Conservation (phyloP, 2,888 invertebrate genomes). For the Nymphalis polychloros region DNA sequence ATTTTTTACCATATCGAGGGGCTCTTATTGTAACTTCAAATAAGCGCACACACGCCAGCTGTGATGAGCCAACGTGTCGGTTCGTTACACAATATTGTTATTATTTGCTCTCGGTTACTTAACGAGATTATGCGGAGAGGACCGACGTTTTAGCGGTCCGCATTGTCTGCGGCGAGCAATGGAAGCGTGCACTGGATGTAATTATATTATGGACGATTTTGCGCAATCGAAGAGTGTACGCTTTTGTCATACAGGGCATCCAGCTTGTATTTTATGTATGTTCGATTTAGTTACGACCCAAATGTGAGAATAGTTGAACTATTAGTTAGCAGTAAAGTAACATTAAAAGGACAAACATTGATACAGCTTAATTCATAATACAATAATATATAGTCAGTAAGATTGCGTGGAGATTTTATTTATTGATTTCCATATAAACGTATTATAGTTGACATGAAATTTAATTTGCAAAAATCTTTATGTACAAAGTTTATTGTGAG, state of each 20-base stretch:
- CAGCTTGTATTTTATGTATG: background rate
- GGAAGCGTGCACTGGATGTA: constrained; percentile 17
- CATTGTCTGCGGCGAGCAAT: constrained; percentile 14
- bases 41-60: constrained; percentile 17
- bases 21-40: constrained; percentile 15
- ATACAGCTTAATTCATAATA: too few relatives aligned
- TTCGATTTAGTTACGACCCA: background rate
- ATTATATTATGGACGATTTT: constrained; percentile 24
- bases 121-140: constrained; percentile 30
- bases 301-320: background rate
- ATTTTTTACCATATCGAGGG: constrained; percentile 3
- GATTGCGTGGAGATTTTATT: too few relatives aligned
- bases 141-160: constrained; percentile 21
- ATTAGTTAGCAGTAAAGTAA: background rate
- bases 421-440: too few relatives aligned
- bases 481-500: too few relatives aligned
- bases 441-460: too few relatives aligned
- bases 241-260: background rate
- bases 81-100: constrained; percentile 38
- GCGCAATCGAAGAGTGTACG: constrained; percentile 9
- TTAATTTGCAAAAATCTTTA: too few relatives aligned
- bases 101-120: constrained; percentile 36
- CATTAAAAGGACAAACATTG: too few relatives aligned
- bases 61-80: constrained; percentile 28
- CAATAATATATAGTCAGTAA: too few relatives aligned